These are phyloP conservation scores for Drosophila sulfurigaster DNA, from an alignment of 1,140 invertebrate genomes.

Conservation along the genomic window DNA sequence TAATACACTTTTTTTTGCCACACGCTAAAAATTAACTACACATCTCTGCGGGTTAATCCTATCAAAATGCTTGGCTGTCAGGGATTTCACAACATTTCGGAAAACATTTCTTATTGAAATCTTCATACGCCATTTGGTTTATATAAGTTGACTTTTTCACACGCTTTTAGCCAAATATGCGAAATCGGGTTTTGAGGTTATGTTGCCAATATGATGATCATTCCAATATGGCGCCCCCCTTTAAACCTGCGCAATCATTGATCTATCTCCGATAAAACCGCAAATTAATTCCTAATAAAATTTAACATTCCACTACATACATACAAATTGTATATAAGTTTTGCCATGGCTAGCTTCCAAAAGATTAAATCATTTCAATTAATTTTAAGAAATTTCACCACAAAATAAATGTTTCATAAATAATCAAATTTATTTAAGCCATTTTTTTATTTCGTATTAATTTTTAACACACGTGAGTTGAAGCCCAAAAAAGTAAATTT, in stretches of 20 bases:
- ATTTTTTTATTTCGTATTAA: background rate
- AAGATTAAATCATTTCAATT: background rate
- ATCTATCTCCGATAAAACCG: background rate
- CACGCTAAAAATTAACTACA: constrained; percentile 21
- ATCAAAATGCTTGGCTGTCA: constrained; percentile 12
- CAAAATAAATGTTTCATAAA: background rate
- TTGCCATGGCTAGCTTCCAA: background rate
- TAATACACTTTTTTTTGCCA: constrained; percentile 35
- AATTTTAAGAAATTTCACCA: constrained; percentile 2
- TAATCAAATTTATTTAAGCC: background rate
- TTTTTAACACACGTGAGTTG: background rate
- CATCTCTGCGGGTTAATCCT: constrained; percentile 10
- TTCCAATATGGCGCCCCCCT: constrained; percentile 26
- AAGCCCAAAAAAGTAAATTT: background rate
- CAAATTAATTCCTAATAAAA: background rate
- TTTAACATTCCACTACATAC: background rate
- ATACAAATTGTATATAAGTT: background rate
- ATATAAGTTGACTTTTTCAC: constrained; percentile 16
- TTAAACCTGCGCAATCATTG: constrained; percentile 9
- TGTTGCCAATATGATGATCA: constrained; percentile 8
- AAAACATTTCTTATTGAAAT: constrained; percentile 1
- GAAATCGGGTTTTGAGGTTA: constrained; percentile 39
- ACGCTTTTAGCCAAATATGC: constrained; percentile 15
- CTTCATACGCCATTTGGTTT: background rate
- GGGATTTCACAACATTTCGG: constrained; percentile 28